Base-by-base conservation (phyloP, 2,888 invertebrate species). In the Erannis defoliaria region DNA sequence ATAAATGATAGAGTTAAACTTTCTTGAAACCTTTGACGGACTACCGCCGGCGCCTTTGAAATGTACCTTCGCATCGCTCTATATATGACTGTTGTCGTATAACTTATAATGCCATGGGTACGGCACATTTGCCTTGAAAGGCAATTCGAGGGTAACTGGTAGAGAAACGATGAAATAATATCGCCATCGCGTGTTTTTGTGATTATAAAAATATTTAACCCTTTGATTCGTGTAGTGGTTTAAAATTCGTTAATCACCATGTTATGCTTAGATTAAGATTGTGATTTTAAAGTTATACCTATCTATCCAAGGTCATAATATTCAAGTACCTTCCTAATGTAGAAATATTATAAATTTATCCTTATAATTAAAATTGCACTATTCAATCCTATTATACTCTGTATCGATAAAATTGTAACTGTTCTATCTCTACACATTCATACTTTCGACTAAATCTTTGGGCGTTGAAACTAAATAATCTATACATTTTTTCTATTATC, bases 241-340 rank as follows among this genome's bases (percentile, higher is more conserved):
- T 85, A 74, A 73, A 80, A 79, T 77, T 81, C 71, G 80, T 80
- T 81, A 78, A 73, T 80, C 75, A 77, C 78, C 80, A 82, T 80
- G 73, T 80, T 84, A 86, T 78, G 62, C 79, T 73, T 87, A 87
- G 84, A 73, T 80, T 87, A 86, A 85, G 84, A 81, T 83, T 79
- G 79, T 83, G 83, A 82, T 86, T 85, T 81, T 85, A 84, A 87
- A 77, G 78, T 87, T 78, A 84, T 88, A 85, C 82, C 82, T 87
- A 81, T 82, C 78, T 85, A 77, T 72, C 81, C 76, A 82, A 78
- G 73, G 74, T 73, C 74, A 76, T 78, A 72, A 73, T 75, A 70
- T 67, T 80, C 75, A 75, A 78, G 75, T 79, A 78, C 77, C 78
- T 78, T 70, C 77, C 78, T 78, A 71, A 77, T 78, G 74, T 76